Percentiles rank a stretch among this genome's conserved stretches.
phyloP scores from a whole-genome alignment of 2,888 invertebrate genomes.

The Mamestra brassicae region DNA sequence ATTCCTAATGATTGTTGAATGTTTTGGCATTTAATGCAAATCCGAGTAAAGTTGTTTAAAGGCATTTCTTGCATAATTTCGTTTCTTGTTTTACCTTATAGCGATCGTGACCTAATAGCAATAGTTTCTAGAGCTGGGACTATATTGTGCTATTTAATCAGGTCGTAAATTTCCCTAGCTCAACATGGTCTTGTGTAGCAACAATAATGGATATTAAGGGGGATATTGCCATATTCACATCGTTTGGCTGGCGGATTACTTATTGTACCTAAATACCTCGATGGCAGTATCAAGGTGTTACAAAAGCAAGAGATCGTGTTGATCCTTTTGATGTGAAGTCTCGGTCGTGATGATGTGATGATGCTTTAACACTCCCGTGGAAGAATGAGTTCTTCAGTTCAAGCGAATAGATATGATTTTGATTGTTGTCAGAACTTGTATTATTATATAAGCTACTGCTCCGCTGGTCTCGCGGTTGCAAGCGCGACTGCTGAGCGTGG shows the following conservation, averaged over 20 bases:
- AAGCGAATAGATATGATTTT: too few species aligned
- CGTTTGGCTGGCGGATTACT: conserved; percentile 29
- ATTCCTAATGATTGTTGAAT: conserved; percentile 27
- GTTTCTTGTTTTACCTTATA: conserved; percentile 40
- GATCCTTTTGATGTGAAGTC: not conserved
- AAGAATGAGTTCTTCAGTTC: too few species aligned
- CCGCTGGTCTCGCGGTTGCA: too few species aligned
- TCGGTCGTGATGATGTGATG: not conserved
- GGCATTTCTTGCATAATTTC: conserved; percentile 40
- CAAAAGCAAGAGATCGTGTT: not conserved
- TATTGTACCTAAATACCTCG: not conserved
- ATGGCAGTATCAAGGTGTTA: not conserved
- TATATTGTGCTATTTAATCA: conserved; percentile 17
- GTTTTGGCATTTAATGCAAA: conserved; percentile 39
- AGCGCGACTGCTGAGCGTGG: too few species aligned
- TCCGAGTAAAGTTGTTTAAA: conserved; percentile 13
- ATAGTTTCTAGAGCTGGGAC: conserved; percentile 27
- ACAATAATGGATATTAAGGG: conserved; percentile 24
- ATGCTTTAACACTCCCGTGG: too few species aligned
- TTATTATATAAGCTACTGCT: too few species aligned
- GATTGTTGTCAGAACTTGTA: too few species aligned
- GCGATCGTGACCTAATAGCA: conserved; percentile 39
- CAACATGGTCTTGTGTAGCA: conserved; percentile 27
- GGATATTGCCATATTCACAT: conserved; percentile 21
- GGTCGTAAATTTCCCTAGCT: conserved; percentile 24